Conservation (phyloP, 1,140 invertebrate genomes). For the Listronotus bonariensis region DNA sequence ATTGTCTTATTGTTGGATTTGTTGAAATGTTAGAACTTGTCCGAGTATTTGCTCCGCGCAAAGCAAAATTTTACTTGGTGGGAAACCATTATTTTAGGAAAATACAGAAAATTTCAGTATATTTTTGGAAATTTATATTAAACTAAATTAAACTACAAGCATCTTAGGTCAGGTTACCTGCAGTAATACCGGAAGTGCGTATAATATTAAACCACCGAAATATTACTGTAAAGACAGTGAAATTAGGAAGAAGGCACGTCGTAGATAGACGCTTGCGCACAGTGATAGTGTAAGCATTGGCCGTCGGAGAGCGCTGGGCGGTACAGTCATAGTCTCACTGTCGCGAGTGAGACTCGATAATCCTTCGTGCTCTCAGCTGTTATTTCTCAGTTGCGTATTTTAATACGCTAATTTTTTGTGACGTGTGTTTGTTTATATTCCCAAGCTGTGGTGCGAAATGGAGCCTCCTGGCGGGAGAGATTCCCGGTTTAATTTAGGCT, state of each 20-base stretch:
- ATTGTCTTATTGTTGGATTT: constrained; percentile 21
- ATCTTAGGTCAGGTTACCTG: constrained; percentile 50
- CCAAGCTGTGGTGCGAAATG: constrained; percentile 62
- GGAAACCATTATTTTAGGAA: constrained; percentile 8
- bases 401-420: constrained; percentile 20
- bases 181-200: constrained; percentile 38
- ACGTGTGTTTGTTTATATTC: constrained; percentile 38
- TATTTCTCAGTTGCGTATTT: constrained; percentile 43
- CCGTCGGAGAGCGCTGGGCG: constrained; percentile 47
- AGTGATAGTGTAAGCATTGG: constrained; percentile 47
- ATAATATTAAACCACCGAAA: constrained; percentile 22
- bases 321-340: constrained; percentile 34
- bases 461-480: constrained; percentile 80
- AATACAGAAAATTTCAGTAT: constrained; percentile 21
- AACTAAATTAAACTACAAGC: constrained; percentile 29
- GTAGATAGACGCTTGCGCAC: constrained; percentile 57
- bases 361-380: constrained; percentile 44
- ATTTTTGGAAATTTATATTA: constrained; percentile 38
- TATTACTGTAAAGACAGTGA: not conserved
- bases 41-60: not conserved
- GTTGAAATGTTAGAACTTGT: not conserved
- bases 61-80: constrained; percentile 11
- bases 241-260: constrained; percentile 34
- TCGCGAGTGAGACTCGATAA: constrained; percentile 33
- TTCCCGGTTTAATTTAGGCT: constrained; percentile 82